Evolutionary conservation across 2,888 invertebrate species (phyloP), one percentile per base, ranked within the genome.

Genomic region (Anaspis maculata): DNA sequence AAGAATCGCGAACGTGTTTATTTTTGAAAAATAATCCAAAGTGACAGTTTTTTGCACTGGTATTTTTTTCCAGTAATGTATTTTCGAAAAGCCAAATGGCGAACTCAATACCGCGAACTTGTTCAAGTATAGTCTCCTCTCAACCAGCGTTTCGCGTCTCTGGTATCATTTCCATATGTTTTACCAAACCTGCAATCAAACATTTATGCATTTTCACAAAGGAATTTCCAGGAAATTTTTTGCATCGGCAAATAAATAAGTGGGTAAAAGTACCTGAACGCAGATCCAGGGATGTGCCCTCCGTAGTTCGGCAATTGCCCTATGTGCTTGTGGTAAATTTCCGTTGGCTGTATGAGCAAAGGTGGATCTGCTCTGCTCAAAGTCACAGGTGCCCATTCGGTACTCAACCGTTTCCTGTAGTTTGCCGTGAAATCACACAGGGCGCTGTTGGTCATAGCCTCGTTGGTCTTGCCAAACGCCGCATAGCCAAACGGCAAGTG

Each of bases 251-350:
- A 26, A 3, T 4, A 11, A 2, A 6, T 19, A 33, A 14, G n/a
- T n/a, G n/a, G n/a, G n/a, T 33, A 30, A 25, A 3, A 29, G 57
- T 57, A 79, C 79, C 82, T 77, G 64, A 80, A 84, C 49, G 71
- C 67, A 35, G 70, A 72, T 11, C 86, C 86, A 0, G 85, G 86
- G 31, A 86, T 79, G 53, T 86, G 85, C 0, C 85, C 86, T 2
- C 76, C 73, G 61, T 86, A 87, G 61, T 77, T 81, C 1, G 86
- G 85, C 45, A 83, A 58, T 69, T 85, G 74, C 3, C 85, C 83
- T 21, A 79, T 72, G 47, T 82, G 77, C 40, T 76, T 76, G 55
- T 79, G 81, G 56, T 86, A 86, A 41, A 86, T 75, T 56, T 79
- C 74, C 7, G 77, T 58, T 2, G 69, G 66, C 44, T 68, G 66